A percentile compares a stretch with the other conserved stretches of the same genome.
Evolutionary conservation across 2,888 invertebrate genomes (phyloP).

Genomic region (Drosophila meridionalis): DNA sequence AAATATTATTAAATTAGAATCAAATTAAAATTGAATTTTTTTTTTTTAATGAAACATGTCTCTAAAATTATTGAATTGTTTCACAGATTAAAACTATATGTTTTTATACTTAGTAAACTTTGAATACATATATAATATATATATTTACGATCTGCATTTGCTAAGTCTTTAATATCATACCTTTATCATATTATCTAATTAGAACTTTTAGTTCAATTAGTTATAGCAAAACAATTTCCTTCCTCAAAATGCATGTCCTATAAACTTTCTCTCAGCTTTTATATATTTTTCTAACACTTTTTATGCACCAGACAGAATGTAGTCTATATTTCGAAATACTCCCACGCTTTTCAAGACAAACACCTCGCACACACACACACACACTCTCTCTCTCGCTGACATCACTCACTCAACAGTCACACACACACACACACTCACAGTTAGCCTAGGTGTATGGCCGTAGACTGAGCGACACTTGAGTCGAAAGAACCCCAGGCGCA

Average conservation of each 20-base stretch:
- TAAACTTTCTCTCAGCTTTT: not conserved
- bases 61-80: not conserved
- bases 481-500: slow-evolving; percentile 69
- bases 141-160: not conserved
- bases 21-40: too few relatives aligned
- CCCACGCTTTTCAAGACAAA: slow-evolving; percentile 57
- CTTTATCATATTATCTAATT: not conserved
- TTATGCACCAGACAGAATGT: not conserved
- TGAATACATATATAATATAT: not conserved
- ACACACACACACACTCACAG: slow-evolving; percentile 5
- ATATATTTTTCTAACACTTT: not conserved
- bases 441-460: slow-evolving; percentile 2
- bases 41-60: not conserved
- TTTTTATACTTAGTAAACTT: not conserved
- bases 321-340: slow-evolving; percentile 41
- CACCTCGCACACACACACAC: slow-evolving; percentile 3
- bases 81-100: too few relatives aligned
- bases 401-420: slow-evolving; percentile 14
- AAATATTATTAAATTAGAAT: too few relatives aligned
- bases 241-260: not conserved
- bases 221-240: not conserved
- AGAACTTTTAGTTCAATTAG: not conserved
- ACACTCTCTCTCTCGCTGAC: not conserved
- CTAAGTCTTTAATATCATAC: not conserved
- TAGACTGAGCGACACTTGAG: slow-evolving; percentile 55